These are phyloP conservation scores for Phrynocephalus guinanensis DNA, from an alignment of 2,797 vertebrate species.

Conservation along the genomic window DNA sequence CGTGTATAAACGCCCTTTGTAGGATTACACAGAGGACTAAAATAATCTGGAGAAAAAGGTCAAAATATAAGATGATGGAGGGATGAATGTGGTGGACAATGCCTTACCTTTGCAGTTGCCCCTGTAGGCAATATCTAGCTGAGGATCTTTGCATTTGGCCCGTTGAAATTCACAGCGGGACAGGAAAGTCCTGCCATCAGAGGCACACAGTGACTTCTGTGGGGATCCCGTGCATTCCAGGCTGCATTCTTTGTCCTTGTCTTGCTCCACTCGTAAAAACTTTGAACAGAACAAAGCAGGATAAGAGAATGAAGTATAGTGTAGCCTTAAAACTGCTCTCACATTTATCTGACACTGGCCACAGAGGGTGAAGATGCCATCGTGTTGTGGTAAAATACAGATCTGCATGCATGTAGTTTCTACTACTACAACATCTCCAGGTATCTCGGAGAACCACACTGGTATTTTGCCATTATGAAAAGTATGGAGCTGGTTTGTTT, in stretches of 20 bases:
- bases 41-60: too few relatives aligned
- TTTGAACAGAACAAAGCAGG: conserved; percentile 57
- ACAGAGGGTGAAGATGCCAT: background rate
- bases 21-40: background rate
- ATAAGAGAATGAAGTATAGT: conserved; percentile 13
- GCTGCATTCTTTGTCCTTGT: conserved; percentile 92
- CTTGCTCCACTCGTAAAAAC: conserved; percentile 96
- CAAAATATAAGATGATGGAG: background rate
- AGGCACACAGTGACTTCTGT: conserved; percentile 92
- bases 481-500: too few relatives aligned
- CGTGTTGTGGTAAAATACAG: background rate
- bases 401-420: background rate
- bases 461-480: too few relatives aligned
- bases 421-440: background rate
- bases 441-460: too few relatives aligned
- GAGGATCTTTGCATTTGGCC: conserved; percentile 96
- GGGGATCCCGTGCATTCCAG: conserved; percentile 86
- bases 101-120: conserved; percentile 95
- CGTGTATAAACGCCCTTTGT: too few relatives aligned
- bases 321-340: background rate
- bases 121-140: conserved; percentile 88
- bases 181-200: conserved; percentile 93
- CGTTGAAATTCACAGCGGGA: conserved; percentile 95
- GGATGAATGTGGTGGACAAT: background rate
- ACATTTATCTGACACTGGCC: background rate